Evolutionary conservation across 2,113 vertebrate species (phyloP).

Genomic region (Hipposideros armiger): DNA sequence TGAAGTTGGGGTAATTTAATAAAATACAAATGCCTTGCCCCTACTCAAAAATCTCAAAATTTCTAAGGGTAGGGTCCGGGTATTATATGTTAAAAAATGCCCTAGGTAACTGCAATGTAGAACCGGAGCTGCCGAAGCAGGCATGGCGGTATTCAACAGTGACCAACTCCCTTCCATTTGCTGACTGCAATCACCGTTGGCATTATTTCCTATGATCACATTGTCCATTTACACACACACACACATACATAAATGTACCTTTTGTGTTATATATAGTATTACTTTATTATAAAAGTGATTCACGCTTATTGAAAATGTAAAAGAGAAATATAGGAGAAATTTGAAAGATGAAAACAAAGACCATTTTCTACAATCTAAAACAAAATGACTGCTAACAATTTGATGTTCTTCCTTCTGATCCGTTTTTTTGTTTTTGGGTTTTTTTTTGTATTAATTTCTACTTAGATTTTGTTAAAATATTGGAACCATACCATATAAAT

Average conservation of each 20-base stretch:
- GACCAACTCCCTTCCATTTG: background rate
- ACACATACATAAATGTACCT: background rate
- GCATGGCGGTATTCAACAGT: background rate
- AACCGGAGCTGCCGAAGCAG: background rate
- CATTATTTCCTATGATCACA: background rate
- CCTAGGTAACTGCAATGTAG: background rate
- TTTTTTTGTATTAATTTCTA: background rate
- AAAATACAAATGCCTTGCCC: background rate
- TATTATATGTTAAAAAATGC: background rate
- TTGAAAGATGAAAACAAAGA: background rate
- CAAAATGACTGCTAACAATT: background rate
- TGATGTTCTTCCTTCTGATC: background rate
- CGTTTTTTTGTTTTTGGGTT: background rate
- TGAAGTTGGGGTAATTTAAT: background rate
- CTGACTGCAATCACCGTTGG: background rate
- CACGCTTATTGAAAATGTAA: background rate
- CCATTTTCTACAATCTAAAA: background rate
- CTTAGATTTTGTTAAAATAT: slow-evolving; percentile 11
- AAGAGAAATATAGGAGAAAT: background rate
- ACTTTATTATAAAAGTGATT: background rate
- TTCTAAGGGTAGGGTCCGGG: background rate
- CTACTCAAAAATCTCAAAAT: background rate
- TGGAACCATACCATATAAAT: background rate
- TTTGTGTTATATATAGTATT: background rate
- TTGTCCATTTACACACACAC: background rate